Evolutionary conservation across 2,797 vertebrate species (phyloP).

Genomic region (Eupleurogrammus muticus): DNA sequence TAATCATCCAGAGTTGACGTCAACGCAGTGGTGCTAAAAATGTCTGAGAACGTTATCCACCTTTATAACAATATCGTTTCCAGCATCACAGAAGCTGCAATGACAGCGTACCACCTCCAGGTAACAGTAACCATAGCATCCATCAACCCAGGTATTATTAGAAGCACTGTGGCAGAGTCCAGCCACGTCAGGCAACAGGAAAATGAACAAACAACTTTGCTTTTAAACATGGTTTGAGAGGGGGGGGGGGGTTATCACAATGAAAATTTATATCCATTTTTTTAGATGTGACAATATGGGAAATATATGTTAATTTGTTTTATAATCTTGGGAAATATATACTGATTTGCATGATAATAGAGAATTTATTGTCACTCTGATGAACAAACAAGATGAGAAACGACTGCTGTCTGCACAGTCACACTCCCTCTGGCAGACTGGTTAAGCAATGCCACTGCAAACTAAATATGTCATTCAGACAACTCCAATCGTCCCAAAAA

Average conservation of each 20-base stretch:
- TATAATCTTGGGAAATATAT: no score
- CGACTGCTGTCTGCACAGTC: no score
- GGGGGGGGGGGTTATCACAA: conserved; percentile 6
- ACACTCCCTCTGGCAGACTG: no score
- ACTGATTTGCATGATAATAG: no score
- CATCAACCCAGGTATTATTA: conserved; percentile 74
- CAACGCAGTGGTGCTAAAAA: conserved; percentile 51
- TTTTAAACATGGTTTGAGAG: neutral
- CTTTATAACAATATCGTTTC: conserved; percentile 35
- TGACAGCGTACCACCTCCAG: conserved; percentile 57
- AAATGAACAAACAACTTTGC: conserved; percentile 30
- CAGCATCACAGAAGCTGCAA: conserved; percentile 39
- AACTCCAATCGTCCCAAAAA: no score
- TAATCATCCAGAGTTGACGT: conserved; percentile 46
- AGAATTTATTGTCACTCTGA: no score
- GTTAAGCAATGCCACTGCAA: no score
- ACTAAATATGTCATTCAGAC: no score
- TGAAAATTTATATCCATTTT: conserved; percentile 2
- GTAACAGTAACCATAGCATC: conserved; percentile 82
- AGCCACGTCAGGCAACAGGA: conserved; percentile 41
- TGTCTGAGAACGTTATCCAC: conserved; percentile 35
- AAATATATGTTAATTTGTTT: neutral
- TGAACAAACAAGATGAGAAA: no score
- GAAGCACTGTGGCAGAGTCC: conserved; percentile 57
- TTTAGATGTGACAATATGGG: neutral